These are phyloP conservation scores for Rhimphoctona megacephalus DNA, from an alignment of 2,888 invertebrate species.

Conservation along the genomic window DNA sequence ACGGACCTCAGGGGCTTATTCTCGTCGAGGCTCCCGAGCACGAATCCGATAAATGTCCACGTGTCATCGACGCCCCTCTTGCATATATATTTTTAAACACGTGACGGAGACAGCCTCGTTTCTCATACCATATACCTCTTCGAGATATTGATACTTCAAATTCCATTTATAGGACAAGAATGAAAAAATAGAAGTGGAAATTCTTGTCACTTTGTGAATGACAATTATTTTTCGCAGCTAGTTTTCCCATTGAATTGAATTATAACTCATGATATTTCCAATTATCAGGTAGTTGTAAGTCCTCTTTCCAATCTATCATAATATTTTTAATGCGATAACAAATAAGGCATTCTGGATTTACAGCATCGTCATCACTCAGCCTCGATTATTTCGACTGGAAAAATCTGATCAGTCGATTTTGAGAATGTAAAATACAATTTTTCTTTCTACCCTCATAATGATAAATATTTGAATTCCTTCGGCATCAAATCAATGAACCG, in stretches of 20 bases:
- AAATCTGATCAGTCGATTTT: not conserved
- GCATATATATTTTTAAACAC: constrained; percentile 58
- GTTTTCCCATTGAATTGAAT: too few relatives aligned
- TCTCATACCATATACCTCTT: not conserved
- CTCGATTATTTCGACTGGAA: not conserved
- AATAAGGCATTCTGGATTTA: not conserved
- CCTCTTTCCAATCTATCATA: not conserved
- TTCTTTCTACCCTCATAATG: not conserved
- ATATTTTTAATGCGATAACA: not conserved
- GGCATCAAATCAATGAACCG: not conserved
- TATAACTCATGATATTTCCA: not conserved
- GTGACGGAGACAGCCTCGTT: constrained; percentile 29
- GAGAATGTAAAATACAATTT: not conserved
- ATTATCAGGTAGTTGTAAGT: not conserved
- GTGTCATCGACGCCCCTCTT: constrained; percentile 64
- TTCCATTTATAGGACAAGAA: constrained; percentile 2
- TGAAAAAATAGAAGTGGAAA: not conserved
- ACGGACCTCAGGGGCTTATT: constrained; percentile 60
- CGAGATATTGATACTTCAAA: constrained; percentile 23
- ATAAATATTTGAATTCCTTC: not conserved
- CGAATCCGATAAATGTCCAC: constrained; percentile 66
- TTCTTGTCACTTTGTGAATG: not conserved
- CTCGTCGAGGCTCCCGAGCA: constrained; percentile 50
- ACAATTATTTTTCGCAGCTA: not conserved
- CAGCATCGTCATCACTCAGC: not conserved